Conservation (phyloP, 2,888 invertebrate species). For the Drosophila acutilabella region DNA sequence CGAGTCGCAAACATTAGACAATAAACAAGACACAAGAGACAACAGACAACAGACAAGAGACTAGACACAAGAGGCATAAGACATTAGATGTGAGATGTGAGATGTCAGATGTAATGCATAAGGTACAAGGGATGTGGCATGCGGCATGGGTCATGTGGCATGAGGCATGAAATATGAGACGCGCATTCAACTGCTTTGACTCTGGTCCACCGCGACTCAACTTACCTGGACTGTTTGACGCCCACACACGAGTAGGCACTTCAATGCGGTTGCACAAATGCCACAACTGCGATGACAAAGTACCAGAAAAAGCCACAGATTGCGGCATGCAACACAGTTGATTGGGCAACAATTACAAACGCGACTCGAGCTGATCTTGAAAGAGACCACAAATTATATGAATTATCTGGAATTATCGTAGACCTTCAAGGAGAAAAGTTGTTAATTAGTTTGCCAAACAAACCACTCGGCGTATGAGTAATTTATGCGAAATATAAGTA, state of each 20-base stretch:
- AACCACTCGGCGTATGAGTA: slow-evolving; percentile 23
- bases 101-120: not conserved
- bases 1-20: slow-evolving; percentile 35
- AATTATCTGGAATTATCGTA: not conserved
- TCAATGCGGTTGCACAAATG: slow-evolving; percentile 16
- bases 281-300: slow-evolving; percentile 47
- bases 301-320: slow-evolving; percentile 30
- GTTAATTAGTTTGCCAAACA: slow-evolving; percentile 17
- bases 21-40: slow-evolving; percentile 11
- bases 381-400: not conserved
- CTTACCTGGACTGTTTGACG: slow-evolving; percentile 34
- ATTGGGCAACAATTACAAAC: slow-evolving; percentile 28
- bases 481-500: slow-evolving; percentile 6
- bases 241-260: slow-evolving; percentile 34
- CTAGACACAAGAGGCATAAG: slow-evolving; percentile 29
- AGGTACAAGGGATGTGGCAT: slow-evolving; percentile 2
- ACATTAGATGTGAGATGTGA: slow-evolving; percentile 1
- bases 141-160: slow-evolving; percentile 6
- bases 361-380: slow-evolving; percentile 14
- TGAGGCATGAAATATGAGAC: slow-evolving; percentile 31
- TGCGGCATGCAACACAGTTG: slow-evolving; percentile 46
- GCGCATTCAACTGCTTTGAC: slow-evolving; percentile 37
- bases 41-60: slow-evolving; percentile 6
- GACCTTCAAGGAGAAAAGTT: slow-evolving; percentile 6
- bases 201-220: slow-evolving; percentile 20